Percentiles rank a stretch among this genome's conserved stretches.
Conservation (phyloP, 2,797 vertebrate genomes). For the Gambelia wislizenii region DNA sequence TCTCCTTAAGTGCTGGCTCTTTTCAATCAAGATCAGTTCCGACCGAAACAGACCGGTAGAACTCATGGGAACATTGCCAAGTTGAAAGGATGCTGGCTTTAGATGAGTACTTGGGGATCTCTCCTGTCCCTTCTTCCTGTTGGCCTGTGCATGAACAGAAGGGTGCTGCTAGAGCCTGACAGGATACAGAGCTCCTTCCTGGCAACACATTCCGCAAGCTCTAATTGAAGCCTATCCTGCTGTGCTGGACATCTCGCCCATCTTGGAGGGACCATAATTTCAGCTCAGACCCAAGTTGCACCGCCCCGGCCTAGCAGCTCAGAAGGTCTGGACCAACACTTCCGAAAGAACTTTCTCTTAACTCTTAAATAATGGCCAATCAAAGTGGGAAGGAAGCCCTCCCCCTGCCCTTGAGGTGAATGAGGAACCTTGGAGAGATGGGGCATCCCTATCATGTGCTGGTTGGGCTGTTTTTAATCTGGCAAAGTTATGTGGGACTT, state of each 20-base stretch:
- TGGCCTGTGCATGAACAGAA: neutral
- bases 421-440: constrained; percentile 52
- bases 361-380: neutral
- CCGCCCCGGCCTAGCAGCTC: neutral
- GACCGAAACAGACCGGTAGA: neutral
- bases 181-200: neutral
- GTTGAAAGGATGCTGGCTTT: neutral
- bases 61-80: neutral
- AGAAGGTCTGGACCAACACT: neutral
- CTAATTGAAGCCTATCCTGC: neutral
- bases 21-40: neutral
- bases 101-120: neutral
- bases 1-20: constrained; percentile 5
- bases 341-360: neutral
- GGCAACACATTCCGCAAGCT: constrained; percentile 12
- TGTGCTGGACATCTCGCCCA: neutral
- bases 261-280: neutral
- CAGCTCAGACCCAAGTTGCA: neutral
- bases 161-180: constrained; percentile 15
- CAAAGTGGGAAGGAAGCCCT: neutral
- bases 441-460: neutral
- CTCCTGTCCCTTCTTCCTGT: neutral
- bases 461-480: neutral
- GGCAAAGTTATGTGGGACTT: neutral
- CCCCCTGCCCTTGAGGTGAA: constrained; percentile 14